Conservation (phyloP, 1,140 invertebrate species). For the Hirudo medicinalis region DNA sequence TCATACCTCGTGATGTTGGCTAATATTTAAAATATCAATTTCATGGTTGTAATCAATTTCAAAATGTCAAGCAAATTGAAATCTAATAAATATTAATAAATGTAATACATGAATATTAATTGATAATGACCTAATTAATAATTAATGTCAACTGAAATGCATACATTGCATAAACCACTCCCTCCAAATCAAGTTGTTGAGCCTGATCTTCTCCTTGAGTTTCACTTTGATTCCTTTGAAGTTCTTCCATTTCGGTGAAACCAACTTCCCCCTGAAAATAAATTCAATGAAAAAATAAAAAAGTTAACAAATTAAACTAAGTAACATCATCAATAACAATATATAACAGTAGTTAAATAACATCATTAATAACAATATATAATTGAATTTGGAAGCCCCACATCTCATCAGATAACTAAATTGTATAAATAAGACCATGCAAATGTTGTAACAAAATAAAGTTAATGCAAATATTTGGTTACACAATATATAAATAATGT, state of each 20-base stretch:
- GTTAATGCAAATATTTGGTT: not conserved
- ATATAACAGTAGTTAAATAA: no score
- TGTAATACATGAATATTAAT: no score
- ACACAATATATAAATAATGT: not conserved
- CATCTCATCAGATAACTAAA: not conserved
- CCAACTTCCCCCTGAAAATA: slow-evolving; percentile 77
- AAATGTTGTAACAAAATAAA: not conserved
- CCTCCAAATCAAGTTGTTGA: slow-evolving; percentile 99
- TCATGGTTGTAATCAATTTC: no score
- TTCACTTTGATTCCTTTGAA: slow-evolving; percentile 91
- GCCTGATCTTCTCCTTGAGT: slow-evolving; percentile 94
- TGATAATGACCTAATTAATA: no score
- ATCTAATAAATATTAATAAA: no score
- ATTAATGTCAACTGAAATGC: slow-evolving; percentile 34
- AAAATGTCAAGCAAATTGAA: no score
- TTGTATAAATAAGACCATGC: not conserved
- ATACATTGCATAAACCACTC: slow-evolving; percentile 99
- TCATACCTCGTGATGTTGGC: no score
- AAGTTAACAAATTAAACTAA: not conserved
- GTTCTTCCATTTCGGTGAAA: slow-evolving; percentile 98
- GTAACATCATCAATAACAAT: not conserved
- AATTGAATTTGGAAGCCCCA: not conserved
- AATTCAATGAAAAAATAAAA: not conserved
- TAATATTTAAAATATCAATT: no score
- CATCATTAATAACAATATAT: not conserved